Evolutionary conservation across 2,888 invertebrate species (phyloP).

Genomic region (Philopedon plagiatum): DNA sequence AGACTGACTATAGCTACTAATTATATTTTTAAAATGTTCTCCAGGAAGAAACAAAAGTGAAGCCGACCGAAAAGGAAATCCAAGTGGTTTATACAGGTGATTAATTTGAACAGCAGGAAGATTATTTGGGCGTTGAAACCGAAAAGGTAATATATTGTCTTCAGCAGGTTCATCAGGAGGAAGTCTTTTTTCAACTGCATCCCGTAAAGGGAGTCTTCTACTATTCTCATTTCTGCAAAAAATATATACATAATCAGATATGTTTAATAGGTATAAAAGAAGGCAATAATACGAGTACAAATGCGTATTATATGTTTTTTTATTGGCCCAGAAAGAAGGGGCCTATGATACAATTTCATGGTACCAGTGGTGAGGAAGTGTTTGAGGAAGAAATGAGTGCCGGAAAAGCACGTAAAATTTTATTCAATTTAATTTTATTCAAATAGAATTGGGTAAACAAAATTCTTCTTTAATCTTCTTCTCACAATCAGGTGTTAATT

Average conservation of each 20-base stretch:
- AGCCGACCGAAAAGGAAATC: constrained; percentile 25
- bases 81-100: constrained; percentile 19
- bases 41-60: constrained; percentile 57
- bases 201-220: constrained; percentile 76
- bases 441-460: too few species aligned
- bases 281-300: too few species aligned
- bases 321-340: too few species aligned
- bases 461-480: too few species aligned
- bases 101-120: background rate
- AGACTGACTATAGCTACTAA: constrained; percentile 54
- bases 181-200: constrained; percentile 79
- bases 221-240: constrained; percentile 66
- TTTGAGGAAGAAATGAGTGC: too few species aligned
- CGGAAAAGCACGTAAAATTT: too few species aligned
- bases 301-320: too few species aligned
- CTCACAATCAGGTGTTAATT: too few species aligned
- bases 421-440: too few species aligned
- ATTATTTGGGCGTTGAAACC: background rate
- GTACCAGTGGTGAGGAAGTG: too few species aligned
- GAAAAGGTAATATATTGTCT: constrained; percentile 29
- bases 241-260: background rate
- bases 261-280: too few species aligned
- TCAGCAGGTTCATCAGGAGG: constrained; percentile 63
- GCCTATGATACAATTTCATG: too few species aligned
- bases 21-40: constrained; percentile 57